Evolutionary conservation across 92 coral and sea anemone species (phyloP), one percentile per base, ranked within the genome.

Genomic region (Umimayanthus kanabou): DNA sequence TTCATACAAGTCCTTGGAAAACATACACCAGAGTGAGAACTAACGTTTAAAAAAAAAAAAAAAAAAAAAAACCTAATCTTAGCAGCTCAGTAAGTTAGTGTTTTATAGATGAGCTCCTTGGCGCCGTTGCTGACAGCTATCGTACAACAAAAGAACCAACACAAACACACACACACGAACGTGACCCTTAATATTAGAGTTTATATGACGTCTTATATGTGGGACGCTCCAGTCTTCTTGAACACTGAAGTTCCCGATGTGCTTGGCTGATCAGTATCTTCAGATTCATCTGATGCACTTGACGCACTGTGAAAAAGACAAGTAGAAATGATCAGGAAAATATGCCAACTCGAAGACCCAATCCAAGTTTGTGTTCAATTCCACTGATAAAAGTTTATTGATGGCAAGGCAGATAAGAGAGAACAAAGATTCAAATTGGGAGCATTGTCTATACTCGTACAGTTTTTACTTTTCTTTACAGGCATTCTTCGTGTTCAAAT

Each of bases 271-370:
- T 80, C 87, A n/a, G 87, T 93, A 0, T 81, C 87, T 37, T 95
- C 98, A 2, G 94, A 95, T 65, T 92, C 92, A 67, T 95, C 98
- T 2, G 95, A 93, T 5, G 93, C 85, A 43, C 95, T 94, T 22
- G 85, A 80, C 15, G 81, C 65, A 55, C 94, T 91, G 79, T 22
- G 18, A 16, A 10, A 37, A 61, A 80, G 43, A 28, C 30, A 80
- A 9, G 1, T n/a, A 57, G 11, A 16, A 15, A 37, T 42, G 4
- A 64, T 39, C 30, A 86, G 43, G 5, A 13, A 75, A n/a, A 23
- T 39, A 45, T 25, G 15, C 30, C 20, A 28, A 45, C 40, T 42
- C 39, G n/a, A 74, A 74, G 6, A 14, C 2, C 49, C 39, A 33
- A 11, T 33, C 22, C 11, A 4, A 73, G 9, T 4, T n/a, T n/a